Percentiles rank a stretch among this genome's conserved stretches.
Evolutionary conservation across 2,797 vertebrate genomes (phyloP).

Genomic region (Centroberyx gerrardi): DNA sequence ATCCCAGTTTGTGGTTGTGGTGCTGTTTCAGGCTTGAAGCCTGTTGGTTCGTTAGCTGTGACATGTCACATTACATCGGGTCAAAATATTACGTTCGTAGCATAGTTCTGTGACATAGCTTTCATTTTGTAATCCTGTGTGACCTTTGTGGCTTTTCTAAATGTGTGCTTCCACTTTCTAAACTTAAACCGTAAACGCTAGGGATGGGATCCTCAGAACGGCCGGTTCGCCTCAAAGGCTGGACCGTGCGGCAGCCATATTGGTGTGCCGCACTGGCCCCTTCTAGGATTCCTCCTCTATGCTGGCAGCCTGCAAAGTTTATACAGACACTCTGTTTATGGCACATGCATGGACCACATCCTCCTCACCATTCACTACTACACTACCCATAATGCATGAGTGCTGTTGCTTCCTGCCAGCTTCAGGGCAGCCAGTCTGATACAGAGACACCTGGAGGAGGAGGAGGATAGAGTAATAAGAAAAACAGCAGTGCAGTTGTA

Average conservation of each 20-base stretch:
- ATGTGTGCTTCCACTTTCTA: slow-evolving; percentile 42
- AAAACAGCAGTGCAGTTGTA: slow-evolving; percentile 13
- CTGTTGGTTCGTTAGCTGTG: slow-evolving; percentile 34
- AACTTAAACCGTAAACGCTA: slow-evolving; percentile 32
- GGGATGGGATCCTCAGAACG: slow-evolving; percentile 54
- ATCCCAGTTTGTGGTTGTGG: slow-evolving; percentile 53
- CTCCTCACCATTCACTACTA: slow-evolving; percentile 61
- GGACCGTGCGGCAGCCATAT: not conserved
- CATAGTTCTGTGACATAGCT: slow-evolving; percentile 30
- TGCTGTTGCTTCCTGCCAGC: slow-evolving; percentile 59
- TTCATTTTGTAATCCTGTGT: slow-evolving; percentile 37
- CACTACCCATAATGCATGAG: slow-evolving; percentile 74
- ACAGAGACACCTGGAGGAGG: slow-evolving; percentile 9
- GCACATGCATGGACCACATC: slow-evolving; percentile 71
- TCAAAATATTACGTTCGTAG: slow-evolving; percentile 29
- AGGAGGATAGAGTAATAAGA: not conserved
- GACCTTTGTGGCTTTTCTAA: slow-evolving; percentile 34
- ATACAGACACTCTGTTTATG: slow-evolving; percentile 43
- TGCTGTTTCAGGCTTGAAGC: slow-evolving; percentile 16
- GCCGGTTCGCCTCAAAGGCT: slow-evolving; percentile 11
- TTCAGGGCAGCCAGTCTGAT: slow-evolving; percentile 14
- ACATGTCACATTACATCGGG: not conserved
- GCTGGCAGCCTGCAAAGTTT: slow-evolving; percentile 29
- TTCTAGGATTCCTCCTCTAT: slow-evolving; percentile 49
- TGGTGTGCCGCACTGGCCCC: slow-evolving; percentile 7